Evolutionary conservation across 2,888 invertebrate genomes (phyloP).

Genomic region (Oithona nana): DNA sequence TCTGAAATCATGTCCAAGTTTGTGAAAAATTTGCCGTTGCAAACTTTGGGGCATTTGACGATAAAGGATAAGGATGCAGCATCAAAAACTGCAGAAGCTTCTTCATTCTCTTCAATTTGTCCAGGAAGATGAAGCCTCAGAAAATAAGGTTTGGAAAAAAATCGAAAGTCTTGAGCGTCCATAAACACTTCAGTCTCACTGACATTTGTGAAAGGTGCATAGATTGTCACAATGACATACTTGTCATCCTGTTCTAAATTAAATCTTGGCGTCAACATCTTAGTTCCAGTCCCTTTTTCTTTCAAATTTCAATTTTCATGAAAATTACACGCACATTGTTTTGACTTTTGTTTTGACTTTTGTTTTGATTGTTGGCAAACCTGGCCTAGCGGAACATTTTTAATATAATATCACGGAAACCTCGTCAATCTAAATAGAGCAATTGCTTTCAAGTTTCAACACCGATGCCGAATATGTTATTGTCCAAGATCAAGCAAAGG

Average conservation of each 20-base stretch:
- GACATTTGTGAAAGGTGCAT: slow-evolving; percentile 60
- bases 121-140: slow-evolving; percentile 51
- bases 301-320: no score
- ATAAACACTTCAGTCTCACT: slow-evolving; percentile 56
- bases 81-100: slow-evolving; percentile 46
- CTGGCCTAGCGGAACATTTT: no score
- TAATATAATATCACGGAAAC: no score
- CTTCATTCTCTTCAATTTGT: slow-evolving; percentile 48
- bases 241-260: slow-evolving; percentile 48
- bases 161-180: slow-evolving; percentile 51
- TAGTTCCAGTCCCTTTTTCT: no score
- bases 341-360: no score
- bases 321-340: no score
- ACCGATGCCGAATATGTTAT: slow-evolving; percentile 17
- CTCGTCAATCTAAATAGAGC: no score
- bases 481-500: not conserved
- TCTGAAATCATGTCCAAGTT: slow-evolving; percentile 63
- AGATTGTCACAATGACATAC: slow-evolving; percentile 46
- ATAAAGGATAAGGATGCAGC: slow-evolving; percentile 50
- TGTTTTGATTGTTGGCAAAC: no score
- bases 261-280: slow-evolving; percentile 70
- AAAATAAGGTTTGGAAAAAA: slow-evolving; percentile 64
- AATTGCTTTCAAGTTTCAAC: slow-evolving; percentile 18
- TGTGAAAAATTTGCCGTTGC: slow-evolving; percentile 49
- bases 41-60: slow-evolving; percentile 49